Evolutionary conservation across 1,140 invertebrate species (phyloP).

Genomic region (Cydia amplana): DNA sequence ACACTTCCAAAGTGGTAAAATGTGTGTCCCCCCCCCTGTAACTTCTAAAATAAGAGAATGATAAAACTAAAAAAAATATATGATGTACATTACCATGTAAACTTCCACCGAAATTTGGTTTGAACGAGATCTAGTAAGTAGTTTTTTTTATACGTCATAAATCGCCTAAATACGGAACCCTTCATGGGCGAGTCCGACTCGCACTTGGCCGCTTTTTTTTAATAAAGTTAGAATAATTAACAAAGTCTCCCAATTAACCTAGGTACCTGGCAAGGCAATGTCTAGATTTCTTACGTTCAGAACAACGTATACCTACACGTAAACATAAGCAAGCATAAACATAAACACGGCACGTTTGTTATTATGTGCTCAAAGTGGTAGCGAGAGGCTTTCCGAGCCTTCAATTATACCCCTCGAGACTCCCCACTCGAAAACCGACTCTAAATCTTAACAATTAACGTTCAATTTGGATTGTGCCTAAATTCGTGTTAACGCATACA

Average conservation of each 20-base stretch:
- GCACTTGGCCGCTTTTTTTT: too few species aligned
- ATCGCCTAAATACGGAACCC: too few species aligned
- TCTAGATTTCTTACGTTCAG: not conserved
- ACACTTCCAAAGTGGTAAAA: too few species aligned
- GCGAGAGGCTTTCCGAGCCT: conserved; percentile 2
- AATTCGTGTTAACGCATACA: conserved; percentile 24
- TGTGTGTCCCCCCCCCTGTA: too few species aligned
- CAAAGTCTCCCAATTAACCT: not conserved
- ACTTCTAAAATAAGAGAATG: too few species aligned
- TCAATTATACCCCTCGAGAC: conserved; percentile 8
- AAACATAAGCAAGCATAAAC: conserved; percentile 13
- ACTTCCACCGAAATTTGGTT: too few species aligned
- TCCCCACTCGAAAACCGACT: not conserved
- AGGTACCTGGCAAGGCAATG: not conserved
- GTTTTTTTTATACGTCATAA: too few species aligned
- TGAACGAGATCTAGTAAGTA: too few species aligned
- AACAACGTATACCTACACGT: not conserved
- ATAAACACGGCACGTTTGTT: conserved; percentile 24
- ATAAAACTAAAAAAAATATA: too few species aligned
- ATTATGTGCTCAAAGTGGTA: conserved; percentile 27
- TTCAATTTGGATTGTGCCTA: not conserved
- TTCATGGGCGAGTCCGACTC: too few species aligned
- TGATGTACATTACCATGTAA: too few species aligned
- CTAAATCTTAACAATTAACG: not conserved
- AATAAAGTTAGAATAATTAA: too few species aligned